Evolutionary conservation across 2,888 invertebrate genomes (phyloP), one percentile per base, ranked within the genome.

Genomic region (Bombyx huttoni): DNA sequence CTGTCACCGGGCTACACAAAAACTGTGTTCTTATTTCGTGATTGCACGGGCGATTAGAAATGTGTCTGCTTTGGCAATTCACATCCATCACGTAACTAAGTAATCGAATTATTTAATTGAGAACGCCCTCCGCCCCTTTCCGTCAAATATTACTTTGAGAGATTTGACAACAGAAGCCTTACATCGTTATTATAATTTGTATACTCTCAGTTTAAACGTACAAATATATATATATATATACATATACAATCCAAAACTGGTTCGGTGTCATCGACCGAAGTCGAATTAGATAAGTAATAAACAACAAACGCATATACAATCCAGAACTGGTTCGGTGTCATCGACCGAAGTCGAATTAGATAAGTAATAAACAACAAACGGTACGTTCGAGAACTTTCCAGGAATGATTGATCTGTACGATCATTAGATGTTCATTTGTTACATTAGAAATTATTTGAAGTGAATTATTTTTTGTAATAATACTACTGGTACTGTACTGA

Each of bases 281-380:
- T 51, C 53, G 58, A 66, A 58, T 64, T 60, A 64, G 63, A 61
- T 60, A 60, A 63, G 54, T 61, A 51, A 48, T 53, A 53, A 53
- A 53, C 49, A 14, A 34, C 49, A 35, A 47, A 49, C 46, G 14
- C n/a, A n/a, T n/a, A 24, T 33, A 47, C 40, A 24, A 35, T 57
- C 58, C 56, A 58, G 57, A 59, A 56, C 49, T 54, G n/a, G n/a
- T n/a, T n/a, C 49, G 24, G 51, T 51, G 65, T 64, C 65, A 54
- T 51, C 53, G 63, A 63, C 63, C 65, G 55, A 50, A 49, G 47
- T 51, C 53, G 58, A 66, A 58, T 64, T 60, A 64, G 63, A 61
- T 60, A 60, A 63, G 54, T 61, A 51, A 48, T 53, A 53, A 53
- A 53, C 49, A 14, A 34, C 49, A 35, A 47, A 49, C 46, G 14